A percentile compares a stretch with the other conserved stretches of the same genome.
Conservation (phyloP, 37 sponge, comb jelly and placozoan species). For the Bolinopsis microptera region DNA sequence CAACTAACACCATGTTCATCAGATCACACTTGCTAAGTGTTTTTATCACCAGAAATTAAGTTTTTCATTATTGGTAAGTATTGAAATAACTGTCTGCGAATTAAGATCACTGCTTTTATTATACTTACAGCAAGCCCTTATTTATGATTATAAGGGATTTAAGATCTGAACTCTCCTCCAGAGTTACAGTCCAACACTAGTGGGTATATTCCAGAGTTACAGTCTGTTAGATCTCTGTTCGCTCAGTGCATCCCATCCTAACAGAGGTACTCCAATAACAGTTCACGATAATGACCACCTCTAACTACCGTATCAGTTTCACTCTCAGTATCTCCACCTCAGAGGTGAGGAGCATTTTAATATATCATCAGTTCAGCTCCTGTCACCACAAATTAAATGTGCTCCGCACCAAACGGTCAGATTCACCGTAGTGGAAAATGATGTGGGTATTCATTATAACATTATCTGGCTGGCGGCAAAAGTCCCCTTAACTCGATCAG, state of each 20-base stretch:
- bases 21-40: too few relatives aligned
- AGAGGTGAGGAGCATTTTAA: too few relatives aligned
- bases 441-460: background rate
- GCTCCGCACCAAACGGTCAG: background rate
- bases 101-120: too few relatives aligned
- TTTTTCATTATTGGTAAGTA: too few relatives aligned
- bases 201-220: background rate
- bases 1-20: too few relatives aligned
- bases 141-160: too few relatives aligned
- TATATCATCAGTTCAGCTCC: too few relatives aligned
- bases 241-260: background rate
- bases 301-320: background rate
- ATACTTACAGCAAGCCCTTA: too few relatives aligned
- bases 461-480: background rate
- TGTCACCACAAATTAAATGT: background rate
- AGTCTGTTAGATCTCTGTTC: background rate
- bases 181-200: too few relatives aligned
- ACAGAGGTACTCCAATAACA: background rate
- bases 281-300: background rate
- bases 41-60: too few relatives aligned
- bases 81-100: too few relatives aligned
- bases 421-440: background rate
- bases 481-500: background rate
- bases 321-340: background rate
- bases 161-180: too few relatives aligned